Conservation (phyloP, 2,888 invertebrate genomes). For the Chrysina gloriosa region DNA sequence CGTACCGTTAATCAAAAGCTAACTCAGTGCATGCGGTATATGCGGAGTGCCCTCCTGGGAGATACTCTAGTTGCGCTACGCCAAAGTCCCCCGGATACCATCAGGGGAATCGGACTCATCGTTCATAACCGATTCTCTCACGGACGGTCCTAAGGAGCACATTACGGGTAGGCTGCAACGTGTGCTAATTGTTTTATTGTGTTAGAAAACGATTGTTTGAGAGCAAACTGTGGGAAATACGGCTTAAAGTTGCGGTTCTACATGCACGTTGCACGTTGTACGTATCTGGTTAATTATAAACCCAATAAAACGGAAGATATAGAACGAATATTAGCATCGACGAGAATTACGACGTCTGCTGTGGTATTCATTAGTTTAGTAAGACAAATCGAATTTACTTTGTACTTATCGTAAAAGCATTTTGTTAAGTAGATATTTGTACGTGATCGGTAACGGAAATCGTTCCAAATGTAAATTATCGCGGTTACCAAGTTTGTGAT, state of each 20-base stretch:
- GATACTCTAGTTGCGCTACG: neutral
- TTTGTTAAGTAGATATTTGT: conserved; percentile 2
- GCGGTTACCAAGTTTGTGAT: neutral
- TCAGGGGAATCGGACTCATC: conserved; percentile 16
- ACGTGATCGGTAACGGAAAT: conserved; percentile 10
- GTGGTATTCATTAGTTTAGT: neutral
- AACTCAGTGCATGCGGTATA: conserved; percentile 31
- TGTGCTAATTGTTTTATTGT: conserved; percentile 33
- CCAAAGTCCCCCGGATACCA: neutral
- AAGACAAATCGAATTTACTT: conserved; percentile 16
- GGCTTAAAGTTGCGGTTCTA: neutral
- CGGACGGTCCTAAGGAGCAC: neutral
- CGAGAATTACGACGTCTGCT: conserved; percentile 12
- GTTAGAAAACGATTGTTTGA: conserved; percentile 12
- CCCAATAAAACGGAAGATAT: conserved; percentile 13
- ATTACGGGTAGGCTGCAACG: conserved; percentile 11
- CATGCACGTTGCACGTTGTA: neutral
- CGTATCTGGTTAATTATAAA: conserved; percentile 5
- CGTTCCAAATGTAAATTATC: conserved; percentile 6
- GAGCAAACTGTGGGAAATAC: conserved; percentile 10
- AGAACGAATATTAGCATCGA: conserved; percentile 1
- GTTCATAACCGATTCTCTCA: conserved; percentile 30
- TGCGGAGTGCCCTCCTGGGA: conserved; percentile 29
- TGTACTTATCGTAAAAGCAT: conserved; percentile 9
- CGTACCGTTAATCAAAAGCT: conserved; percentile 35